Base-by-base conservation (phyloP, 2,797 vertebrate species). In the Limosa lapponica region DNA sequence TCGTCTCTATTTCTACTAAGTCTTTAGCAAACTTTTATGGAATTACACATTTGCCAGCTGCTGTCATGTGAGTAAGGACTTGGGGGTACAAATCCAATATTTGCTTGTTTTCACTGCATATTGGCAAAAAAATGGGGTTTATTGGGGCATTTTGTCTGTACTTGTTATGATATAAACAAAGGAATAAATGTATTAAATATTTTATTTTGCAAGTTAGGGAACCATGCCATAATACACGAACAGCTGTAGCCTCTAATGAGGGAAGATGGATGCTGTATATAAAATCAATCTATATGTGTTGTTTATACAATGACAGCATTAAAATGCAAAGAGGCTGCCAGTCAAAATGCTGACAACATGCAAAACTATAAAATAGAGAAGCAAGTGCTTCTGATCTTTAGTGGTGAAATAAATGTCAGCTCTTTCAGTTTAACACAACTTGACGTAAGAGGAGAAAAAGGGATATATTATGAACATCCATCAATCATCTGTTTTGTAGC, bases 261-360 rank as follows among this genome's bases (percentile, higher is more conserved):
- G 41, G 46, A 84, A 93, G 84, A 95, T 94, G 70, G 65, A 93
- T 93, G 73, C 61, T 88, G 82, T 89, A 8, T 72, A 70, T 86
- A 70, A 96, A 97, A 93, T 71, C 65, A 72, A 28, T 55, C 67
- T 89, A 8, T 89, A n/a, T 54, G 36, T 87, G 36, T 12, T 70
- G 51, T 71, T 95, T 86, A 70, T 84, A 86, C 48, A 78, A 52
- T 62, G 71, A 36, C 70, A 93, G 64, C 66, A 90, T 72, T 93
- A 87, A 94, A 93, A 91, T 81, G 67, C 57, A 74, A 51, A 72
- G 55, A 82, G 87, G 59, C 44, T 95, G 49, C 71, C 81, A 67
- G 72, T 95, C 89, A 97, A 93, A 96, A 62, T 84, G 86, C 90
- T 95, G 95, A 95, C 89, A 94, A 58, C 48, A 10, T 79, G 37